Evolutionary conservation across 2,888 invertebrate species (phyloP).

Genomic region (Cancer borealis): DNA sequence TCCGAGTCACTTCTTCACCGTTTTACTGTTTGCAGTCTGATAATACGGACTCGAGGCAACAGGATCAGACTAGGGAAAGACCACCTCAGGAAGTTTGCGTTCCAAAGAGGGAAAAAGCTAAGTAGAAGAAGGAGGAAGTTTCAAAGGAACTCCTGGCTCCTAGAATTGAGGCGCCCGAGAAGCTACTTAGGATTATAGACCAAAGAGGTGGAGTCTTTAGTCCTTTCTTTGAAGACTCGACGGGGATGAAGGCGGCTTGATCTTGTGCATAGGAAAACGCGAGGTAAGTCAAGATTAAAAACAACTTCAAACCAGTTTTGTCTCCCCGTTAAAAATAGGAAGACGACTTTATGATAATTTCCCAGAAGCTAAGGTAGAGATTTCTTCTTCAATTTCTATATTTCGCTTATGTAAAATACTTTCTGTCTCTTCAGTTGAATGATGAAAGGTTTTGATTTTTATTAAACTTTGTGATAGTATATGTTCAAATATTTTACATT

Average conservation of each 20-base stretch:
- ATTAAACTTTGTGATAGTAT: too few species aligned
- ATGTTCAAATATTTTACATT: too few species aligned
- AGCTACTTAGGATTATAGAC: background rate
- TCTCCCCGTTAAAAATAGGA: too few species aligned
- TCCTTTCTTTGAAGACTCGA: background rate
- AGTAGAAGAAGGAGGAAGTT: background rate
- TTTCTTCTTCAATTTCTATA: too few species aligned
- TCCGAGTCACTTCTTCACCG: background rate
- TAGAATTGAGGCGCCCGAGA: background rate
- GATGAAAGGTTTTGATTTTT: too few species aligned
- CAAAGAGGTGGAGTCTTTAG: background rate
- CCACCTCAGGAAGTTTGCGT: background rate
- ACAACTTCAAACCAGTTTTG: too few species aligned
- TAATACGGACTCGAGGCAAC: background rate
- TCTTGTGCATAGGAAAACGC: background rate
- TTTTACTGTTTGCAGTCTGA: background rate
- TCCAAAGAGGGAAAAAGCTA: background rate
- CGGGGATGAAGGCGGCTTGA: background rate
- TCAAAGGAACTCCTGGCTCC: background rate
- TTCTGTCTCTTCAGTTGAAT: too few species aligned
- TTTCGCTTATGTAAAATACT: too few species aligned
- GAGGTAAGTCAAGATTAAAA: background rate
- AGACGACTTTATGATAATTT: too few species aligned
- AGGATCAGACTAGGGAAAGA: background rate
- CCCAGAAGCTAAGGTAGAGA: too few species aligned